Base-by-base conservation (phyloP, 2,113 vertebrate species). In the Orientallactaga bullata region DNA sequence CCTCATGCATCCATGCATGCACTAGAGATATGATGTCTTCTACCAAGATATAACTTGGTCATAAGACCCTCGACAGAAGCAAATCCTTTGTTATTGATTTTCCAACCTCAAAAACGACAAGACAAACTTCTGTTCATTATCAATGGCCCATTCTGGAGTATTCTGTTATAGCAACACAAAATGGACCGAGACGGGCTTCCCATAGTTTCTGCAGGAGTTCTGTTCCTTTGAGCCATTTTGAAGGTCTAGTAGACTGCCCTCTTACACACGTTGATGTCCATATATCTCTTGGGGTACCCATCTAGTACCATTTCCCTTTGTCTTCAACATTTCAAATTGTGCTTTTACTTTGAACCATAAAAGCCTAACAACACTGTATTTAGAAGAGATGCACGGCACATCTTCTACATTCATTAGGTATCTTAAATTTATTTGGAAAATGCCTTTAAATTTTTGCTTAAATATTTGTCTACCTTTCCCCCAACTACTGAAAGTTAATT, bases 311-410 rank as follows among this genome's bases (percentile, higher is more conserved):
- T 66, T 94, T 85, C n/a, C 55, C 2, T 32, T 90, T 89, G n/a
- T n/a, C 24, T 72, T 51, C 30, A 72, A 4, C 6, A 24, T 37
- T 60, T 84, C 32, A 37, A 42, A 1, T 65, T 83, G 24, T 30
- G 3, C 47, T 89, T 93, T 69, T 89, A 21, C 7, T n/a, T 95
- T n/a, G 47, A 80, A 89, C 32, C n/a, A 66, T 72, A 81, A 83
- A 89, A 89, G 24, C 9, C 28, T 73, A 77, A 37, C 16, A 83
- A 1, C 20, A 30, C 12, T 61, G 12, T 63, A 65, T 82, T 73
- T 78, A n/a, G n/a, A n/a, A 77, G 88, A 77, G 9, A 32, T 42
- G 12, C 23, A 30, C n/a, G 78, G 12, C 23, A 30, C n/a, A 82
- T 88, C 78, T 77, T 71, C 15, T 51, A 32, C 66, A 30, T 13